These are phyloP conservation scores for Megaleporinus macrocephalus DNA, from an alignment of 2,113 vertebrate species.

Conservation along the genomic window DNA sequence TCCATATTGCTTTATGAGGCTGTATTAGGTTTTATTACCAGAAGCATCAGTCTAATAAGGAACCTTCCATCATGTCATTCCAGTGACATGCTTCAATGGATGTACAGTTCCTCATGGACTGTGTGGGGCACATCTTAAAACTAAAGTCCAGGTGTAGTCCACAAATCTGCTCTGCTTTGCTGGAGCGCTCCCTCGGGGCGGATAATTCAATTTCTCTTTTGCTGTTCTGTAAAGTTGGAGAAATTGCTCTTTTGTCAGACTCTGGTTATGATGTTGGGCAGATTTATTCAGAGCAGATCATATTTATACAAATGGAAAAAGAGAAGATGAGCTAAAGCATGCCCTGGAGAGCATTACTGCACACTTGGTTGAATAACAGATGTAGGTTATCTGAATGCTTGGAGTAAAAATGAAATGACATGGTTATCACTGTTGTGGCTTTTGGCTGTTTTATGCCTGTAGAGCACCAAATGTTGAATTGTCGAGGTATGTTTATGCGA, in stretches of 20 bases:
- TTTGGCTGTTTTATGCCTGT: not conserved
- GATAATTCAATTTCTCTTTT: conserved; percentile 8
- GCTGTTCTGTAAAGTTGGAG: not conserved
- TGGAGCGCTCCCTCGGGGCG: not conserved
- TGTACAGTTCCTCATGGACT: no score
- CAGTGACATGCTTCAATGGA: no score
- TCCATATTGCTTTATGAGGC: no score
- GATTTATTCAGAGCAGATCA: conserved; percentile 30
- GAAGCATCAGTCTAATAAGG: no score
- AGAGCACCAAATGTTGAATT: not conserved
- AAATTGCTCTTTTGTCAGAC: conserved; percentile 11
- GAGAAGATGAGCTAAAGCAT: conserved; percentile 37
- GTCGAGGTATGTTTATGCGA: not conserved
- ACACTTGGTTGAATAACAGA: conserved; percentile 25
- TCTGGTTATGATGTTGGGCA: not conserved
- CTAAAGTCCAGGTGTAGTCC: not conserved
- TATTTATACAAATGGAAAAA: conserved; percentile 20
- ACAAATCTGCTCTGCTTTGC: not conserved
- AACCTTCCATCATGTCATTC: no score
- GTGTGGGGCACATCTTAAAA: no score
- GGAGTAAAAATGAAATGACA: conserved; percentile 32
- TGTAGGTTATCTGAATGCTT: conserved; percentile 33
- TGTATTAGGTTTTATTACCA: no score
- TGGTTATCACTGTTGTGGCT: not conserved
- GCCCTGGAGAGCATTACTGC: conserved; percentile 22